Percentiles rank a stretch among this genome's conserved stretches.
Evolutionary conservation across 1,140 invertebrate species (phyloP).

Genomic region (Diploscapter pachys): DNA sequence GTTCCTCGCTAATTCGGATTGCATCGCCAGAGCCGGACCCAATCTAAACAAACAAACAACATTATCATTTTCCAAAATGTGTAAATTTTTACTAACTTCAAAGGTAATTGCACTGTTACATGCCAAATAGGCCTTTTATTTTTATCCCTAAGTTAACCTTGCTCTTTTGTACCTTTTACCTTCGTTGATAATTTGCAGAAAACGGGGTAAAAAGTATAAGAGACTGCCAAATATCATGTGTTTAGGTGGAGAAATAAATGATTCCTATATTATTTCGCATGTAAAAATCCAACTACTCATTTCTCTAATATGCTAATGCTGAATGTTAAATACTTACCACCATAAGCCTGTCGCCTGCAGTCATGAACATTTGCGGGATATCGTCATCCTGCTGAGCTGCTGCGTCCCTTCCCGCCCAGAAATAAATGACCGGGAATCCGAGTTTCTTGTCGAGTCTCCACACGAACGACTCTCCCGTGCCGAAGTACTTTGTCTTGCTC

Average conservation of each 20-base stretch:
- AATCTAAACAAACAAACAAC: slow-evolving; percentile 38
- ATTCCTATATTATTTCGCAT: no score
- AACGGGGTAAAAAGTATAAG: background rate
- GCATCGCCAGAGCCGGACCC: slow-evolving; percentile 55
- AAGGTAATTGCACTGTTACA: no score
- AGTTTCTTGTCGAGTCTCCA: slow-evolving; percentile 34
- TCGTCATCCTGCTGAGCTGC: slow-evolving; percentile 41
- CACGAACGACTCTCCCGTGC: slow-evolving; percentile 42
- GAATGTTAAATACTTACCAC: slow-evolving; percentile 44
- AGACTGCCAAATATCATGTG: background rate
- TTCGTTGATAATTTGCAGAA: no score
- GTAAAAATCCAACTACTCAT: no score
- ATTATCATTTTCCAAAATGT: no score
- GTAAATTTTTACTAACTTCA: no score
- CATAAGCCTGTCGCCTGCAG: slow-evolving; percentile 48
- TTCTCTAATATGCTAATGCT: no score
- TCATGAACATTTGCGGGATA: slow-evolving; percentile 55
- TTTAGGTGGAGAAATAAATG: no score
- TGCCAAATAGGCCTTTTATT: no score
- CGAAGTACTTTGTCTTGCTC: slow-evolving; percentile 41
- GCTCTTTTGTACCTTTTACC: no score
- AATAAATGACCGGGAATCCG: slow-evolving; percentile 50
- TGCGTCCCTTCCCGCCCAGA: slow-evolving; percentile 45
- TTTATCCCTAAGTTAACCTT: no score
- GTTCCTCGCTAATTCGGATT: slow-evolving; percentile 54